Evolutionary conservation across 2,113 vertebrate genomes (phyloP).

Genomic region (Forbesichthys agassizii): DNA sequence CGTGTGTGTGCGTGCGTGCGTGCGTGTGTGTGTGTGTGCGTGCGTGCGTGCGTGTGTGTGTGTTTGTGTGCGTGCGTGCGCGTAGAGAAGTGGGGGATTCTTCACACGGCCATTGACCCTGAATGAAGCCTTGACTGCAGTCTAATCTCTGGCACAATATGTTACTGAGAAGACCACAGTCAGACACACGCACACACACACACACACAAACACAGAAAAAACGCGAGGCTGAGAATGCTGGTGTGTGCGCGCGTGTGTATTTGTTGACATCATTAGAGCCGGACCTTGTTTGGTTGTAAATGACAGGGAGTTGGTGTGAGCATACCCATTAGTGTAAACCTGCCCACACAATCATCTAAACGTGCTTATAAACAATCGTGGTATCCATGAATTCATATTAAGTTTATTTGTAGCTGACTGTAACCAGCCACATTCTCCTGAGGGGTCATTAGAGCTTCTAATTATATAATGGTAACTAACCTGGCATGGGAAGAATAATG

Average conservation of each 20-base stretch:
- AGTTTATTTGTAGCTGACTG: not conserved
- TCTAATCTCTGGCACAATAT: conserved; percentile 68
- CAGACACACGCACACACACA: not conserved
- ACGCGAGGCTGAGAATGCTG: conserved; percentile 22
- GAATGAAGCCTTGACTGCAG: conserved; percentile 63
- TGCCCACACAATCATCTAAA: conserved; percentile 5
- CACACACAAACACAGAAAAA: conserved; percentile 10
- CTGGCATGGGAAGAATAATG: too few species aligned
- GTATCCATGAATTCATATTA: not conserved
- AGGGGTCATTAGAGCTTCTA: too few species aligned
- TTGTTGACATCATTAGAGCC: conserved; percentile 24
- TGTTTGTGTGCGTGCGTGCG: conserved; percentile 26
- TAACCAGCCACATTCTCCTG: too few species aligned
- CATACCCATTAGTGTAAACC: not conserved
- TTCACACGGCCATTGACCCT: conserved; percentile 73
- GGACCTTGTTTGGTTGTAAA: conserved; percentile 27
- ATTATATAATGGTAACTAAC: too few species aligned
- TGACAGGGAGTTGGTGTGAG: conserved; percentile 10
- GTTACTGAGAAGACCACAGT: conserved; percentile 57
- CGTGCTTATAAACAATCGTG: not conserved
- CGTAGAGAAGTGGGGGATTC: conserved; percentile 36
- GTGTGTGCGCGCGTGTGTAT: conserved; percentile 15
- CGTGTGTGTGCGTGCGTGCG: conserved; percentile 30
- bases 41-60: conserved; percentile 21
- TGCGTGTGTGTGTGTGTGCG: conserved; percentile 7